Base-by-base conservation (phyloP, 2,888 invertebrate genomes). In the Orthosia gracilis region DNA sequence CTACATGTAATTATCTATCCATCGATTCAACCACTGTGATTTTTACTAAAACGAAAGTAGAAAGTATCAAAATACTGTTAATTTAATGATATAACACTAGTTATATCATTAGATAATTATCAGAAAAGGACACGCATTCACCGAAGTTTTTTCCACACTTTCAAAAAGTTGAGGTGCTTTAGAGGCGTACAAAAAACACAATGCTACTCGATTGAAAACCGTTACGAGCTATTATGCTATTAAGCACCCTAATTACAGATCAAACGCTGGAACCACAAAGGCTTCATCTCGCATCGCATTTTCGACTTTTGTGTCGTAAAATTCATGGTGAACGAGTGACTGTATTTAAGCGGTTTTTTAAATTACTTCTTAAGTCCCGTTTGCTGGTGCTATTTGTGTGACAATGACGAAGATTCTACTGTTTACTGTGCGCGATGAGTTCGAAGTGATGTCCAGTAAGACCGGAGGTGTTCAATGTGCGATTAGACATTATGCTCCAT, bases 161-260 rank as follows among this genome's bases (percentile, higher is more conserved):
- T 87, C 89, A 88, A 88, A 91, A 92, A 88, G 82, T 87, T 86
- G 87, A 80, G 80, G 89, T 91, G 88, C 87, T 88, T 91, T 89
- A 61, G 73, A 74, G 85, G 85, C 85, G 81, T 83, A 88, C 85
- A 90, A 91, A 93, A 92, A 94, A 95, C 89, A 94, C 94, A 94
- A 94, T 92, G 87, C 90, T 87, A 89, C 92, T 92, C 91, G 92
- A 94, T 93, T 90, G 92, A 91, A 91, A 94, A 85, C 95, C 95
- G 95, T 95, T 95, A 94, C 92, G 82, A 89, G 91, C 93, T 90
- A 94, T 94, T 95, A 95, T 92, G 90, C 90, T 90, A 91, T 92
- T 95, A 95, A 94, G 92, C 88, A 93, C 94, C 94, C 94, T 94
- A 95, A 96, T 96, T 96, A 95, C 92, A 91, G 91, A 94, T 95